A percentile compares a stretch with the other conserved stretches of the same genome.
Evolutionary conservation across 2,113 vertebrate species (phyloP).

Genomic region (Salvelinus alpinus): DNA sequence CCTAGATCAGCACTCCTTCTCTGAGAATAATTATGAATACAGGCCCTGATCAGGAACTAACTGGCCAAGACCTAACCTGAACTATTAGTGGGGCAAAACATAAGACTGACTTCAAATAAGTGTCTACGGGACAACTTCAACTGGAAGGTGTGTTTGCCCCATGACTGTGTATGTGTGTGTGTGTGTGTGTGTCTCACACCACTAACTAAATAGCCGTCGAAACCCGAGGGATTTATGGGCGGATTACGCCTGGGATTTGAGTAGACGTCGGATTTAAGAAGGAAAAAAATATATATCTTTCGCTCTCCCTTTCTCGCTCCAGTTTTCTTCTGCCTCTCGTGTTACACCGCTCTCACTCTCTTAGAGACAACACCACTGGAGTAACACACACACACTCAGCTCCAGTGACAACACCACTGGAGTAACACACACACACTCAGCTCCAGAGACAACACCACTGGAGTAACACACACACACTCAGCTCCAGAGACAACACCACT

Average conservation of each 20-base stretch:
- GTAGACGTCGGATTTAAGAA: conserved; percentile 66
- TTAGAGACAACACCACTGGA: no score
- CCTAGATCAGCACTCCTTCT: no score
- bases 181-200: neutral
- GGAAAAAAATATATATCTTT: conserved; percentile 41
- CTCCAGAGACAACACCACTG: no score
- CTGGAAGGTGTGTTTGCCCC: neutral
- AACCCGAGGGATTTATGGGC: conserved; percentile 56
- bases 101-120: neutral
- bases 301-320: neutral
- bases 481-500: no score
- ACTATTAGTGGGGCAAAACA: neutral
- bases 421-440: no score
- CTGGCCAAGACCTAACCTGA: neutral
- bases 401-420: no score
- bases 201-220: conserved; percentile 64
- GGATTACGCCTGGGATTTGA: conserved; percentile 73
- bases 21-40: no score
- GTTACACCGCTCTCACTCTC: conserved; percentile 17
- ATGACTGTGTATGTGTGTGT: neutral
- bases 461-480: no score
- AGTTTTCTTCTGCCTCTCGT: conserved; percentile 38
- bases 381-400: no score
- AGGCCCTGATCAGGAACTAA: no score
- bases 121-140: neutral